Evolutionary conservation across 2,113 vertebrate genomes (phyloP), one percentile per base, ranked within the genome.

Genomic region (Saccopteryx bilineata): DNA sequence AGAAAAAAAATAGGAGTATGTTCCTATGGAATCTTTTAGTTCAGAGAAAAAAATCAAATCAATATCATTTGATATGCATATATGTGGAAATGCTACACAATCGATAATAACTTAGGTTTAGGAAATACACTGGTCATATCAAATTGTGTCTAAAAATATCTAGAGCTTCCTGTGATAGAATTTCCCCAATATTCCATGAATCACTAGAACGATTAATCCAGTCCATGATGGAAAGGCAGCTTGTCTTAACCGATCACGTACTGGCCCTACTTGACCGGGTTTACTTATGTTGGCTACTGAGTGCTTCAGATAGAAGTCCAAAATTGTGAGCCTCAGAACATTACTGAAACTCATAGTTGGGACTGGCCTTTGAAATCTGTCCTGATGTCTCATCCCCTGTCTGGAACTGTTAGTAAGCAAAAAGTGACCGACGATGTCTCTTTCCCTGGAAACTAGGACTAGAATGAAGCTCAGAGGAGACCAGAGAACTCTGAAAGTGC

Each of bases 41-140:
- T 85, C 31, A 56, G 56, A 52, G 39, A 90, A 19, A 14, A 80
- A 83, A 92, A 78, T 84, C 18, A 19, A 88, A 39, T 81, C 46
- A 72, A 0, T 9, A 19, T 18, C 52, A 75, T 52, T 52, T 87
- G 19, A 66, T 4, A 75, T 9, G 7, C 0, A 13, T 24, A 12
- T 28, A 5, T 15, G 31, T 23, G 5, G 21, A 31, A 56, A 86
- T 23, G 4, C 7, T 46, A 54, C 1, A 56, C 48, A 81, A 78
- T 39, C 33, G 56, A 18, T 4, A 81, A 54, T 81, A 54, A 65
- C 46, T 69, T 54, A 74, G 28, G 79, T 46, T 84, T 87, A 18
- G 9, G 33, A 93, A 92, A 86, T 66, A n/a, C 19, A 60, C 1
- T 50, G 26, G 74, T 56, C 26, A 48, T 0, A 71, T 28, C n/a